phyloP scores from a whole-genome alignment of 2,797 vertebrate species.

The Amphiprion clarkii region DNA sequence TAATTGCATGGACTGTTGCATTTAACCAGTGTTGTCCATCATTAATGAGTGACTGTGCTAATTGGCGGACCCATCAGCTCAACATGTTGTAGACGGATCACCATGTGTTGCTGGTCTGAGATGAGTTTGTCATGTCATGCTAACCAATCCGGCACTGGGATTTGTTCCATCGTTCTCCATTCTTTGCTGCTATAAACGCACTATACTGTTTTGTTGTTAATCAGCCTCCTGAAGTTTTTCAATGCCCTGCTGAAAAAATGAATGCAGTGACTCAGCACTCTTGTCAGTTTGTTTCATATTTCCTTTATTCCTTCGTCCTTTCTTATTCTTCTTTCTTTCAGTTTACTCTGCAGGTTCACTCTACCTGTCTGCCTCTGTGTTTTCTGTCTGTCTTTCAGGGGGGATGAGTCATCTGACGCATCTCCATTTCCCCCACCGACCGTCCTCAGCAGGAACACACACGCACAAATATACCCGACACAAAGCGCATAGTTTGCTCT shows the following conservation, averaged over 20 bases:
- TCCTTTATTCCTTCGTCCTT: background rate
- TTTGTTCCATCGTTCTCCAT: background rate
- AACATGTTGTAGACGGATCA: constrained; percentile 1
- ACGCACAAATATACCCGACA: constrained; percentile 23
- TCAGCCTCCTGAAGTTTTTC: constrained; percentile 49
- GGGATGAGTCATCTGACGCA: constrained; percentile 61
- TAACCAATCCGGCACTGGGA: background rate
- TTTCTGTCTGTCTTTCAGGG: constrained; percentile 37
- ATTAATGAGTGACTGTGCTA: constrained; percentile 26
- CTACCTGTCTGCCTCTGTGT: constrained; percentile 16
- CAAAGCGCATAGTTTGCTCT: constrained; percentile 38
- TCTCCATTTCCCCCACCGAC: constrained; percentile 25
- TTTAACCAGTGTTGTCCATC: constrained; percentile 28
- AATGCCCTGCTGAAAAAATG: constrained; percentile 29
- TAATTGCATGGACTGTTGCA: constrained; percentile 32
- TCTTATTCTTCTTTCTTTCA: constrained; percentile 12
- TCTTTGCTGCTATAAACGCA: constrained; percentile 17
- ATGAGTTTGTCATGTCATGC: background rate
- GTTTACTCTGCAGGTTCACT: constrained; percentile 39
- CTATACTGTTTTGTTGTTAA: constrained; percentile 27
- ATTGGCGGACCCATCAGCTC: constrained; percentile 30
- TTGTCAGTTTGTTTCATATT: constrained; percentile 16
- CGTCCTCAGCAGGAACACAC: constrained; percentile 20
- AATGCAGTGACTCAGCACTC: constrained; percentile 40
- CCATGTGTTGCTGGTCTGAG: constrained; percentile 7